Evolutionary conservation across 2,797 vertebrate species (phyloP).

Genomic region (Champsocephalus esox): DNA sequence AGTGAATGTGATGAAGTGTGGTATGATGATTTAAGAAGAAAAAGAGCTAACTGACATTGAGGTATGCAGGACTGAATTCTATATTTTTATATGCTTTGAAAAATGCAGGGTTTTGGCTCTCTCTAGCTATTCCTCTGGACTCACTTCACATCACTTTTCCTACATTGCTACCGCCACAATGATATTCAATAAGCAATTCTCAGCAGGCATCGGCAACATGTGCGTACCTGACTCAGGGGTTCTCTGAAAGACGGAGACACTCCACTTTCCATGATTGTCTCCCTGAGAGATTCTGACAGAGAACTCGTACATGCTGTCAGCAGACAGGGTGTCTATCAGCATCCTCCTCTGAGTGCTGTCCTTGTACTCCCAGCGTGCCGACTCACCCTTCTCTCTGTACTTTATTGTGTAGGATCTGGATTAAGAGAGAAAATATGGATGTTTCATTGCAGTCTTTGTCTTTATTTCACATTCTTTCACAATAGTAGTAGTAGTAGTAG

Average conservation of each 20-base stretch:
- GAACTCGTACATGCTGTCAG: constrained; percentile 98
- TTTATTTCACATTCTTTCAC: background rate
- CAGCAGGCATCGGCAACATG: constrained; percentile 4
- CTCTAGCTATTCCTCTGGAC: background rate
- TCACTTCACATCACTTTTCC: constrained; percentile 10
- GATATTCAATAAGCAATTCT: background rate
- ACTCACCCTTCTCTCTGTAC: constrained; percentile 96
- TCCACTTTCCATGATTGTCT: constrained; percentile 92
- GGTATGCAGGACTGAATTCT: constrained; percentile 37
- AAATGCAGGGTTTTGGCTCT: constrained; percentile 15
- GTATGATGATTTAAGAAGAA: constrained; percentile 36
- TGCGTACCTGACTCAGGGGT: constrained; percentile 95
- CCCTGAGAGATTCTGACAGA: constrained; percentile 92
- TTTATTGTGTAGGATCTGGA: constrained; percentile 90
- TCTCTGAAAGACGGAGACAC: constrained; percentile 93
- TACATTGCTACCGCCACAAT: constrained; percentile 2
- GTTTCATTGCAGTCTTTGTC: constrained; percentile 15
- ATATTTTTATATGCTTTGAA: constrained; percentile 4
- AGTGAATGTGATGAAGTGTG: constrained; percentile 55
- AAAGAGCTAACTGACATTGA: constrained; percentile 24
- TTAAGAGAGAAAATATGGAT: constrained; percentile 24
- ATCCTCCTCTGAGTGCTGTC: constrained; percentile 87
- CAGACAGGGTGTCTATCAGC: constrained; percentile 89
- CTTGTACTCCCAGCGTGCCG: constrained; percentile 95
- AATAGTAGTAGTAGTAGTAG: too few relatives aligned